Percentiles rank a stretch among this genome's conserved stretches.
Evolutionary conservation across 1,140 invertebrate species (phyloP).

Genomic region (Drosophila elegans): DNA sequence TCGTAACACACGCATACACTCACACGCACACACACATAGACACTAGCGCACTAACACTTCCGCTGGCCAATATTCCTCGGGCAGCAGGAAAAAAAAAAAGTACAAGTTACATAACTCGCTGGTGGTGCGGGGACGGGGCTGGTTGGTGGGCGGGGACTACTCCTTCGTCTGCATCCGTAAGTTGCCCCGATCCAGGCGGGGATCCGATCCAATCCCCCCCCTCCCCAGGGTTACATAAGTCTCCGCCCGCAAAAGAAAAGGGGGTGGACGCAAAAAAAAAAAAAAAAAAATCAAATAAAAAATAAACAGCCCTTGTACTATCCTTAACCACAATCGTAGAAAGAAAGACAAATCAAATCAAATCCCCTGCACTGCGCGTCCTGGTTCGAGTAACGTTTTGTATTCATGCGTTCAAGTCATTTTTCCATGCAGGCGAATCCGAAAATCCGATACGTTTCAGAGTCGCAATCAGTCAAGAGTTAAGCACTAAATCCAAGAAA

Average conservation of each 20-base stretch:
- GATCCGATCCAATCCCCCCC: neutral
- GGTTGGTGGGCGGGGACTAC: neutral
- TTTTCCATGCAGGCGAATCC: slow-evolving; percentile 81
- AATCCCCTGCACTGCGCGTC: slow-evolving; percentile 68
- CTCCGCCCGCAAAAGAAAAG: neutral
- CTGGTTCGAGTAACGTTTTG: slow-evolving; percentile 79
- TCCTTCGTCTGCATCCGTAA: slow-evolving; percentile 26
- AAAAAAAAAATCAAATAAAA: neutral
- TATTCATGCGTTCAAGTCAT: slow-evolving; percentile 85
- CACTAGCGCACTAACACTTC: slow-evolving; percentile 47
- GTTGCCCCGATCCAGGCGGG: slow-evolving; percentile 11
- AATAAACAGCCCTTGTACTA: slow-evolving; percentile 30
- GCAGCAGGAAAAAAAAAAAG: slow-evolving; percentile 61
- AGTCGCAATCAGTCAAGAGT: slow-evolving; percentile 58
- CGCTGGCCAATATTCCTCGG: slow-evolving; percentile 56
- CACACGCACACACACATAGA: slow-evolving; percentile 5
- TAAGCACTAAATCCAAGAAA: slow-evolving; percentile 34
- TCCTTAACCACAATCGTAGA: slow-evolving; percentile 65
- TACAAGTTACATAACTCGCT: slow-evolving; percentile 72
- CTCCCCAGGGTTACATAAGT: slow-evolving; percentile 35
- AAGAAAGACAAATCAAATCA: slow-evolving; percentile 56
- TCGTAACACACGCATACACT: slow-evolving; percentile 52
- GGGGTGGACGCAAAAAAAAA: neutral
- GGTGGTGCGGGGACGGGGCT: slow-evolving; percentile 26
- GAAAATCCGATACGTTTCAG: slow-evolving; percentile 78